Percentiles rank a stretch among this genome's conserved stretches.
phyloP scores from a whole-genome alignment of 2,113 vertebrate species.

The Turnix velox region DNA sequence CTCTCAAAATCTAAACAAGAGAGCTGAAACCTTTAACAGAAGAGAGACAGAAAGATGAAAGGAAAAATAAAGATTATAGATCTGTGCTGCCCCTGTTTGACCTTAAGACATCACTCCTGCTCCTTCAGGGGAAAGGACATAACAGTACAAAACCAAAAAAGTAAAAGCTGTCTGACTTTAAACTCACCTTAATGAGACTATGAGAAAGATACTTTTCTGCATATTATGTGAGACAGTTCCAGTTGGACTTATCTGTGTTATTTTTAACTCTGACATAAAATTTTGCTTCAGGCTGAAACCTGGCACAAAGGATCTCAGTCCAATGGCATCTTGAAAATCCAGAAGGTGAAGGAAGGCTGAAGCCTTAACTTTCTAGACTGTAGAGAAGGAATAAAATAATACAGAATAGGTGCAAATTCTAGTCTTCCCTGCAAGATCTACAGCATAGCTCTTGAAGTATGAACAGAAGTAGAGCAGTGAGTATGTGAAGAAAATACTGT shows the following conservation, averaged over 20 bases:
- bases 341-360: neutral
- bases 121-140: neutral
- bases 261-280: conserved; percentile 66
- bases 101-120: neutral
- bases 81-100: neutral
- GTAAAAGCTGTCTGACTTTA: conserved; percentile 1
- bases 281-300: conserved; percentile 63
- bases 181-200: conserved; percentile 34
- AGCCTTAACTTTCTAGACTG: neutral
- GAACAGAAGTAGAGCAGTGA: neutral
- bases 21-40: neutral
- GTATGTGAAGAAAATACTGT: neutral
- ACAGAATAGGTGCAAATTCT: neutral
- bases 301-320: conserved; percentile 26
- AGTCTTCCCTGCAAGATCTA: neutral
- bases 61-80: conserved; percentile 12
- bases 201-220: conserved; percentile 62
- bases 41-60: neutral
- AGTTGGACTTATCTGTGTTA: conserved; percentile 64
- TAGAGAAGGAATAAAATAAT: neutral
- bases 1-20: neutral
- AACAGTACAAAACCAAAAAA: conserved; percentile 12
- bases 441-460: neutral
- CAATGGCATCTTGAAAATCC: neutral
- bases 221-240: conserved; percentile 64